A percentile compares a stretch with the other conserved stretches of the same genome.
Conservation (phyloP, 2,888 invertebrate species). For the Troides aeacus region DNA sequence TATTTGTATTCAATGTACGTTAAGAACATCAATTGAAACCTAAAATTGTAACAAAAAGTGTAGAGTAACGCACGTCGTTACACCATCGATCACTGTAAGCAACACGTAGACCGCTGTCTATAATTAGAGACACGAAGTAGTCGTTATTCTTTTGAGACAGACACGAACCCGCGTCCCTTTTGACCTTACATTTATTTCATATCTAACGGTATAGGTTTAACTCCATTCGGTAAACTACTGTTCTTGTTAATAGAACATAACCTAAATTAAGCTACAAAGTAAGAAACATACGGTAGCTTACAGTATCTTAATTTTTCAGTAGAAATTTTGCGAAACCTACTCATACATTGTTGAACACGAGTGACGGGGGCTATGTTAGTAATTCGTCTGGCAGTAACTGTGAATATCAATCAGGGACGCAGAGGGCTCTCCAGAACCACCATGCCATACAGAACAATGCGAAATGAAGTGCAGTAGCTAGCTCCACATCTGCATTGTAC, state of each 20-base stretch:
- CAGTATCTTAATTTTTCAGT: slow-evolving; percentile 38
- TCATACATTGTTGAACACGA: slow-evolving; percentile 34
- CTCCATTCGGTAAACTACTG: neutral
- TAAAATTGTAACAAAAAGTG: slow-evolving; percentile 28
- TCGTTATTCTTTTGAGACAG: slow-evolving; percentile 48
- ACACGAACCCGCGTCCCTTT: slow-evolving; percentile 48
- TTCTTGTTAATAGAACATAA: slow-evolving; percentile 8
- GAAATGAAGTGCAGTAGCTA: slow-evolving; percentile 52
- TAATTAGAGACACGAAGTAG: slow-evolving; percentile 58
- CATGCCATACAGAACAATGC: slow-evolving; percentile 67
- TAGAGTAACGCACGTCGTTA: slow-evolving; percentile 32
- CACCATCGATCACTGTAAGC: slow-evolving; percentile 37
- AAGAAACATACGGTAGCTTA: slow-evolving; percentile 30
- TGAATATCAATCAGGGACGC: slow-evolving; percentile 67
- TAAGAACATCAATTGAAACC: neutral
- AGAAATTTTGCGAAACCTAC: slow-evolving; percentile 38
- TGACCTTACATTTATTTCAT: slow-evolving; percentile 44
- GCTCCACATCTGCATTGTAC: slow-evolving; percentile 51
- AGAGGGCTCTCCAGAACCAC: slow-evolving; percentile 57
- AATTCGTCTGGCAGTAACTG: slow-evolving; percentile 50
- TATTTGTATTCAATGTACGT: no score
- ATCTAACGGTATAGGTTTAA: slow-evolving; percentile 31
- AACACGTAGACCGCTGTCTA: slow-evolving; percentile 48
- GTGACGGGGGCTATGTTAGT: slow-evolving; percentile 51
- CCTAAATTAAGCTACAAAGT: slow-evolving; percentile 27